Conservation (phyloP, 2,113 vertebrate genomes). For the Callipepla californica region DNA sequence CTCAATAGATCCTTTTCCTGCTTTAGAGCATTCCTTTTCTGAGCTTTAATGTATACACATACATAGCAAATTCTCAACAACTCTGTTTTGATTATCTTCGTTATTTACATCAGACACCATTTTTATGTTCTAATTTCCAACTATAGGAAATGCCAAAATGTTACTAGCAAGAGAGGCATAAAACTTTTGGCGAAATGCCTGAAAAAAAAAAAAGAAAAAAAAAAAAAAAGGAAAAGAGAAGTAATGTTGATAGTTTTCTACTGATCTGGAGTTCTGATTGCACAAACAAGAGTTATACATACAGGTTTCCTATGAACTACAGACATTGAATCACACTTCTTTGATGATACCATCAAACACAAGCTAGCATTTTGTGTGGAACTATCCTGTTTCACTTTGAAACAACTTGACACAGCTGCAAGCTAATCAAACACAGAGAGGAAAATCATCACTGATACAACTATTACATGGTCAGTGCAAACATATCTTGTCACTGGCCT, state of each 20-base stretch:
- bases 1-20: not conserved
- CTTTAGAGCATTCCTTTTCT: not conserved
- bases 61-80: not conserved
- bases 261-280: not conserved
- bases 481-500: not conserved
- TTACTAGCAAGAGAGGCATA: not conserved
- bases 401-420: not conserved
- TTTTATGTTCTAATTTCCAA: not conserved
- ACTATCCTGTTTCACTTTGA: not conserved
- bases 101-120: not conserved
- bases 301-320: not conserved
- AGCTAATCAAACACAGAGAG: not conserved
- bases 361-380: not conserved
- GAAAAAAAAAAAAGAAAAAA: not conserved
- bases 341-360: not conserved
- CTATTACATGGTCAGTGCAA: accelerated
- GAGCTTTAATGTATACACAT: not conserved
- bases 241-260: not conserved
- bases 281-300: not conserved
- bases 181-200: not conserved
- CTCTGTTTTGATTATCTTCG: not conserved
- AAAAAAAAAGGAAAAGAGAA: not conserved
- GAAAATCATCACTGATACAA: not conserved
- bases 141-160: not conserved
- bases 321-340: not conserved